A percentile compares a stretch with the other conserved stretches of the same genome.
Evolutionary conservation across 1,140 invertebrate genomes (phyloP).

Genomic region (Zaprionus ghesquierei): DNA sequence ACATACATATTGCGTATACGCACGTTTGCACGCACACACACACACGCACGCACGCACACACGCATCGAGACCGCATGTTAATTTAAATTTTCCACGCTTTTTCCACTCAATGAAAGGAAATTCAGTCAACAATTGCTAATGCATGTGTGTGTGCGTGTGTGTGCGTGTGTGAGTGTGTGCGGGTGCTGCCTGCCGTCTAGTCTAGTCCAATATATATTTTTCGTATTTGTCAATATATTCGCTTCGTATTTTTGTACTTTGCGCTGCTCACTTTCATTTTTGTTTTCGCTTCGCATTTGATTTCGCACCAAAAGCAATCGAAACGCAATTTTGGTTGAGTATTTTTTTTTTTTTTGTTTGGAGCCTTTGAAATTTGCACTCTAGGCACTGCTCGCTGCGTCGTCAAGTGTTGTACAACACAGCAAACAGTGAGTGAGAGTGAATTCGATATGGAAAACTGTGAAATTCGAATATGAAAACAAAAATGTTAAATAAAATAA

Average conservation of each 20-base stretch:
- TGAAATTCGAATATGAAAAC: neutral
- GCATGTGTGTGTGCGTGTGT: neutral
- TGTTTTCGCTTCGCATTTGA: neutral
- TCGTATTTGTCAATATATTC: neutral
- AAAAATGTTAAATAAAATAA: neutral
- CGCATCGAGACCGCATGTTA: neutral
- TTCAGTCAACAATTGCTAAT: slow-evolving; percentile 8
- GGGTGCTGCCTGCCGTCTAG: neutral
- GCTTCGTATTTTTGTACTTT: neutral
- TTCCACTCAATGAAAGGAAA: slow-evolving; percentile 6
- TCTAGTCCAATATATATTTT: neutral
- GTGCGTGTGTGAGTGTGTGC: neutral
- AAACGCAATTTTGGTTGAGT: neutral
- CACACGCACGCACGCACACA: neutral
- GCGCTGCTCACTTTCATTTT: neutral
- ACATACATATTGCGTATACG: neutral
- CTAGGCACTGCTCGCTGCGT: neutral
- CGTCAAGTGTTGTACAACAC: neutral
- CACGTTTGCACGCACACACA: neutral
- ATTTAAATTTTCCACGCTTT: slow-evolving; percentile 5
- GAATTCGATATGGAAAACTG: neutral
- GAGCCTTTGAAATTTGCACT: neutral
- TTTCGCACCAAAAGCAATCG: neutral
- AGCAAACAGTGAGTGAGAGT: neutral
- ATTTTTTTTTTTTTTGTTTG: no score